Base-by-base conservation (phyloP, 2,113 vertebrate genomes). In the Paralichthys olivaceus region DNA sequence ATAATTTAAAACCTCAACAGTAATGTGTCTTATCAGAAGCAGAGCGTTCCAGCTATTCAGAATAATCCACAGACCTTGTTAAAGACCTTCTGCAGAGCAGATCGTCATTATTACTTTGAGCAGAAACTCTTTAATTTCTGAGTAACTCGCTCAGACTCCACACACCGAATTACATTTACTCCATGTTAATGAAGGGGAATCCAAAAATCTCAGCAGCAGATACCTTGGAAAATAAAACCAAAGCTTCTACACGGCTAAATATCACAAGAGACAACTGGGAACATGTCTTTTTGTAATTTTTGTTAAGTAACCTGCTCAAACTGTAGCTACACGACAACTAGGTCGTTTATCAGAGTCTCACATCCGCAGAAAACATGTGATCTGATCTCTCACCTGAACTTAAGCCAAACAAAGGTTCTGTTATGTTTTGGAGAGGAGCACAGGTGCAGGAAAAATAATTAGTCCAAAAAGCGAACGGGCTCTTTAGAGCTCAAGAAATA, bases 1-100 rank as follows among this genome's bases (percentile, higher is more conserved):
- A 51, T 70, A 1, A 28, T 53, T 63, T 4, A 68, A 62, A 77
- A 75, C 54, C 81, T 79, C 60, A 54, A 77, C 73, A 76, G 28
- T 25, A 75, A n/a, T 29, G 64, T 56, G 28, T 12, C 9, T 9
- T 12, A 37, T 12, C 34, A 12, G 37, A 40, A 40, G 11, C 12
- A 13, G 37, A 40, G 37, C 3, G 37, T 40, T 40, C 11, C 37
- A 40, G 37, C 12, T 11, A 40, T 40, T 40, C 7, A 40, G 37
- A 40, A 40, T 13, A 40, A 40, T 26, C 54, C n/a, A 29, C 37
- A 19, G 25, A 69, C 14, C 29, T 56, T 4, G 14, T 37, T 32
- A 9, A 28, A 58, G 23, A 65, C 62, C 14, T 57, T 63, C 19
- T 29, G 64, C 56, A 26, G 4, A 60, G 62, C 51, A 58, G 66